Evolutionary conservation across 2,797 vertebrate species (phyloP), one percentile per base, ranked within the genome.

Genomic region (Oryzias dopingdopingensis): DNA sequence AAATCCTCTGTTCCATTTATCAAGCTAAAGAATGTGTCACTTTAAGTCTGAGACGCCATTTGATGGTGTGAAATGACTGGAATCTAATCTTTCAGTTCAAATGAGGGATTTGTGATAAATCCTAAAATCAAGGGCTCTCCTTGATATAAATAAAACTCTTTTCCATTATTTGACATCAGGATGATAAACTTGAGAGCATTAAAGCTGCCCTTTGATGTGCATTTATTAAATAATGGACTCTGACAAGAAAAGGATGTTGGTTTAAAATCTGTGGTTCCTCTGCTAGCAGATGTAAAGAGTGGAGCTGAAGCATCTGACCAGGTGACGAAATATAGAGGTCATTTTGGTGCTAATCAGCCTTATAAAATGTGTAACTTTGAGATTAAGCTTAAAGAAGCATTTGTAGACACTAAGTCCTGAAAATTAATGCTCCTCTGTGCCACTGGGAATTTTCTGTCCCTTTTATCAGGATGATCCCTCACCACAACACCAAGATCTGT

Each of bases 401-500:
- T 47, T 56, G 46, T 45, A 18, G 53, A 17, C 43, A 47, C 7
- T 32, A 1, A 7, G 14, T 18, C 26, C 20, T 45, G 10, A 52
- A 42, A 56, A 48, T 58, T 29, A 53, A 62, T 10, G 49, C 42
- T 58, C 18, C 53, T 16, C 2, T 17, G 52, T 29, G 44, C 43
- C 10, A 13, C 24, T 2, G 24, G 23, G 26, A 45, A 4, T 42
- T 32, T 32, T 49, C 26, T 52, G 45, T 32, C 23, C 62, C 58
- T 23, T 10, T 20, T 63, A 65, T 56, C 1, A 0, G 29, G 24
- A 22, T 32, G 49, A 67, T 43, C 18, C 17, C 48, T 46, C 51
- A 63, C 48, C 51, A 26, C 60, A 49, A 73, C 56, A 61, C 70
- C 50, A 14, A 29, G 14, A 75, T 59, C 66, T 4, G 51, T 65